These are phyloP conservation scores for Aselliscus stoliczkanus DNA, from an alignment of 2,797 vertebrate genomes.

Conservation along the genomic window DNA sequence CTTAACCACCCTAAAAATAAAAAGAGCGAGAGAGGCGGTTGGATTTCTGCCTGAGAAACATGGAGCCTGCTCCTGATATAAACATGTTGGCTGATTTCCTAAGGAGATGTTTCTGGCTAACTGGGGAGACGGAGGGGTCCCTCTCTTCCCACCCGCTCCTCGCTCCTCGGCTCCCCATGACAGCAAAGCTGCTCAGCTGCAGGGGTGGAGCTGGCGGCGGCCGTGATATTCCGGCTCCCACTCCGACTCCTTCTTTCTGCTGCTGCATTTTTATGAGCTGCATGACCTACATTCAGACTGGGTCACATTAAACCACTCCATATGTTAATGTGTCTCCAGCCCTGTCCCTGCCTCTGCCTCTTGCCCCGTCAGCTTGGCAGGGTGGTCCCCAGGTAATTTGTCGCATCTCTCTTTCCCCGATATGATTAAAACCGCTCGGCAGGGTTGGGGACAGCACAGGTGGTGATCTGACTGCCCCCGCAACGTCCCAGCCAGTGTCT, in stretches of 20 bases:
- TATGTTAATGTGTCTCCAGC: conserved; percentile 57
- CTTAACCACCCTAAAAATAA: conserved; percentile 28
- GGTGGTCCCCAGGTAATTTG: neutral
- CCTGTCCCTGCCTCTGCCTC: neutral
- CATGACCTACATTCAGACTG: conserved; percentile 78
- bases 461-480: neutral
- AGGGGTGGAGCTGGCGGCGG: conserved; percentile 24
- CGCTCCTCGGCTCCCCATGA: neutral
- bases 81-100: conserved; percentile 4
- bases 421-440: neutral
- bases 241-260: neutral
- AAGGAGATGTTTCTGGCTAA: neutral
- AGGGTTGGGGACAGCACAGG: neutral
- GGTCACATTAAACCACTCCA: conserved; percentile 68
- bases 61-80: neutral
- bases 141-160: neutral
- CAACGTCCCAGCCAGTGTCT: neutral
- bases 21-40: neutral
- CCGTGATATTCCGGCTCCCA: neutral
- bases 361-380: neutral
- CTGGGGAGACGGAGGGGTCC: neutral
- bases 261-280: conserved; percentile 75
- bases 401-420: neutral
- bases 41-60: neutral
- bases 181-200: conserved; percentile 33